Percentiles rank a stretch among this genome's conserved stretches.
Evolutionary conservation across 2,113 vertebrate species (phyloP).

Genomic region (Neogobius melanostomus): DNA sequence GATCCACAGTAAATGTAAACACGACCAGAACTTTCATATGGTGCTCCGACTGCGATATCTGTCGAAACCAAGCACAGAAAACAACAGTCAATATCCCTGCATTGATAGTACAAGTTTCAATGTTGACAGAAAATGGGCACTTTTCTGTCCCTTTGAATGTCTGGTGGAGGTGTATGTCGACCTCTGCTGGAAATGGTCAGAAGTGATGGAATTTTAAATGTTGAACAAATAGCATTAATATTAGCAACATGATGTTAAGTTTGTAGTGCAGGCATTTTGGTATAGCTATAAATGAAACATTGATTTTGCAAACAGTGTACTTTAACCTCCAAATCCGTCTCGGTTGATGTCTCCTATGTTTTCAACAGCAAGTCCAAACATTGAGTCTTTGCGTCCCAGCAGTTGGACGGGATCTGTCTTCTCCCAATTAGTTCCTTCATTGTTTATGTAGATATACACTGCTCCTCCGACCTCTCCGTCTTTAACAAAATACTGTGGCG

Average conservation of each 20-base stretch:
- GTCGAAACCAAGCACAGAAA: slow-evolving; percentile 26
- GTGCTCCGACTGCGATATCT: slow-evolving; percentile 92
- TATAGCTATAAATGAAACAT: no score
- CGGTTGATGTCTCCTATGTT: slow-evolving; percentile 89
- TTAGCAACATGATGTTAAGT: neutral
- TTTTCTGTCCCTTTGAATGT: no score
- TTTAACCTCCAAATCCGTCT: slow-evolving; percentile 84
- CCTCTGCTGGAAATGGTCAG: neutral
- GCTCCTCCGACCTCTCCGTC: slow-evolving; percentile 84
- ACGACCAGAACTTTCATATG: slow-evolving; percentile 83
- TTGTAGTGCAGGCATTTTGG: neutral
- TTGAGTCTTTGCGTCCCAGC: slow-evolving; percentile 83
- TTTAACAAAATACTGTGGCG: slow-evolving; percentile 86
- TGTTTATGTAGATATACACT: slow-evolving; percentile 88
- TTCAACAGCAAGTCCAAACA: slow-evolving; percentile 92
- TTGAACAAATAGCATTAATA: no score
- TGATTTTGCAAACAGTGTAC: neutral
- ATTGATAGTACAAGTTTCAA: no score
- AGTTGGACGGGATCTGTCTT: slow-evolving; percentile 77
- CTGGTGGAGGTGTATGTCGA: neutral
- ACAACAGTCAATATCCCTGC: neutral
- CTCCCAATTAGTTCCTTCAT: slow-evolving; percentile 77
- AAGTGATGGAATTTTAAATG: neutral
- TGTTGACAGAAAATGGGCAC: no score
- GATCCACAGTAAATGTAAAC: slow-evolving; percentile 89